Base-by-base conservation (phyloP, 2,888 invertebrate species). In the Chelonus formosanus region DNA sequence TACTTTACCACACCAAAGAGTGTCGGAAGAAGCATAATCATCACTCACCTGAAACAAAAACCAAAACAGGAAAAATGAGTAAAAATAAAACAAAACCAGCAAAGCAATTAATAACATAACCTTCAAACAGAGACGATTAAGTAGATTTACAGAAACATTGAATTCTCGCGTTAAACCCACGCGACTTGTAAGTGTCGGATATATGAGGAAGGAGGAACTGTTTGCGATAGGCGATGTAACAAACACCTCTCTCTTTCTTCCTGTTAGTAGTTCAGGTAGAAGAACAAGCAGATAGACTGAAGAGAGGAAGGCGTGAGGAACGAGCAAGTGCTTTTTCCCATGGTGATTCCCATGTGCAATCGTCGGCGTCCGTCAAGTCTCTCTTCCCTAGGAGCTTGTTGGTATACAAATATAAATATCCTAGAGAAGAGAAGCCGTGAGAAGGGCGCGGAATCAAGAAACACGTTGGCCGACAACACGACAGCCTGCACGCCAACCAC, bases 401-500 rank as follows among this genome's bases (percentile, higher is more conserved):
- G 52, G 67, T 64, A 69, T 66, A 67, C 68, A 70, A 71, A 71
- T 67, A 67, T 64, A 70, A 62, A 69, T 65, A 69, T 67, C 61
- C 55, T 56, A 55, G 48, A 48, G n/a, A 48, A 54, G 63, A 63
- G 43, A 63, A 53, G 44, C 40, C 53, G 56, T 36, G 45, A 54
- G 62, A 55, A 61, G 45, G 55, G 65, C 62, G 66, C 64, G 61
- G 67, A 71, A 67, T 55, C 43, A 53, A 67, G 67, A 63, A 63
- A 68, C 68, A 48, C 55, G 50, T 53, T 63, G 70, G 71, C 74
- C 76, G 74, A 57, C 67, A 74, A 78, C 76, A 75, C 71, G 76
- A 76, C 78, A 78, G 78, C 74, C 75, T 71, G 71, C 67, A 73
- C 74, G 69, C 71, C 67, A 72, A 71, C 67, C 67, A 71, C 64